These are phyloP conservation scores for Chaenodraco wilsoni DNA, from an alignment of 2,797 vertebrate species.

Conservation along the genomic window DNA sequence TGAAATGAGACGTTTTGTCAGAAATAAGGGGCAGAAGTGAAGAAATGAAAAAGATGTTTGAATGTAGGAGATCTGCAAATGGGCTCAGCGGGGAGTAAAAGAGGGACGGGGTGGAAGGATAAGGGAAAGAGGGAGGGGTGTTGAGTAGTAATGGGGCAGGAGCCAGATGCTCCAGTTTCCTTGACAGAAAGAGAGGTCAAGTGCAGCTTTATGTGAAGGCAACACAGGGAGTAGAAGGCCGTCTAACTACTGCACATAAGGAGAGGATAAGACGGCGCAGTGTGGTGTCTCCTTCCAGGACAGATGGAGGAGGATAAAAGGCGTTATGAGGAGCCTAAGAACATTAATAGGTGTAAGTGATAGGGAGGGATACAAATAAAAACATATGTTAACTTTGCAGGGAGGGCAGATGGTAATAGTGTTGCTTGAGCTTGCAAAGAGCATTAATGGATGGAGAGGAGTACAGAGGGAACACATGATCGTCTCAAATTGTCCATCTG, in stretches of 20 bases:
- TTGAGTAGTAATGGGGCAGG: constrained; percentile 74
- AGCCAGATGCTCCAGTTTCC: constrained; percentile 85
- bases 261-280: constrained; percentile 45
- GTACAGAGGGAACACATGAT: constrained; percentile 60
- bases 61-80: constrained; percentile 53
- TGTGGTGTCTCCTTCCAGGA: constrained; percentile 51
- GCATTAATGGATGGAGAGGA: constrained; percentile 60
- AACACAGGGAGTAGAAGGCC: constrained; percentile 55
- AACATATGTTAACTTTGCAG: constrained; percentile 63
- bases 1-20: constrained; percentile 61
- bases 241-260: constrained; percentile 52
- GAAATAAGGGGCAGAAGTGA: constrained; percentile 30
- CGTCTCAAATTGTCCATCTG: constrained; percentile 68
- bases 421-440: constrained; percentile 44
- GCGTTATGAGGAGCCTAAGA: constrained; percentile 59
- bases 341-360: constrained; percentile 71
- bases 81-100: constrained; percentile 65
- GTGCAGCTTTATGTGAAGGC: constrained; percentile 81
- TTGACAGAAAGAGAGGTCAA: constrained; percentile 88
- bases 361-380: constrained; percentile 64
- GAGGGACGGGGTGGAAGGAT: constrained; percentile 56
- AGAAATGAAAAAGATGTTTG: constrained; percentile 20
- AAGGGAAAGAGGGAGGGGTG: constrained; percentile 40
- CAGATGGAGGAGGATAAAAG: constrained; percentile 55
- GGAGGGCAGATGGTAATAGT: constrained; percentile 62